Percentiles rank a stretch among this genome's conserved stretches.
These are phyloP conservation scores for Cercopithecus mona DNA, from an alignment of 2,113 vertebrate species.

Conservation along the genomic window DNA sequence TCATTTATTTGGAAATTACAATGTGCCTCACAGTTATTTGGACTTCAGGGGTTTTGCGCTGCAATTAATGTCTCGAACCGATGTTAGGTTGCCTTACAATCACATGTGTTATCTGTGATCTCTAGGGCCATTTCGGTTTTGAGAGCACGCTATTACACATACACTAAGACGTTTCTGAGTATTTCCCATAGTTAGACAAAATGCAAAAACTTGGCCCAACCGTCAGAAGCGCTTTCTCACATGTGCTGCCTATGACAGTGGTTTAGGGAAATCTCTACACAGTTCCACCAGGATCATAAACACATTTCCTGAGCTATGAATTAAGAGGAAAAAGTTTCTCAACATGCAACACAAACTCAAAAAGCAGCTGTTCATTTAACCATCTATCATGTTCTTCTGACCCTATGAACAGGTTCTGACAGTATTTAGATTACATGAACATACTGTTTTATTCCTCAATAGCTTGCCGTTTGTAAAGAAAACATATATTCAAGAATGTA, in stretches of 20 bases:
- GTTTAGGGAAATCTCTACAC: slow-evolving; percentile 13
- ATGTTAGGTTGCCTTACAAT: not conserved
- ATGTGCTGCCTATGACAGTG: not conserved
- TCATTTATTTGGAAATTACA: not conserved
- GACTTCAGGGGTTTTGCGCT: not conserved
- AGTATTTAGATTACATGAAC: slow-evolving; percentile 33
- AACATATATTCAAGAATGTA: not conserved
- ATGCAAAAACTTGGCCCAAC: not conserved
- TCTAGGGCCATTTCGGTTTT: not conserved
- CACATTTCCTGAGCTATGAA: not conserved
- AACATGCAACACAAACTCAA: not conserved
- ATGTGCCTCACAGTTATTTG: not conserved
- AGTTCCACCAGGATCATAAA: slow-evolving; percentile 5
- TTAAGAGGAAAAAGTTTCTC: slow-evolving; percentile 31
- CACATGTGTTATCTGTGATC: not conserved
- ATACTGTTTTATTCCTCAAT: not conserved
- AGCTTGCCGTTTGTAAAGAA: slow-evolving; percentile 7
- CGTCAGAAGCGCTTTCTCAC: not conserved
- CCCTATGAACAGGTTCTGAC: not conserved
- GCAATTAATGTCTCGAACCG: not conserved
- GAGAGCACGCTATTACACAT: not conserved
- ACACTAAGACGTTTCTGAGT: not conserved
- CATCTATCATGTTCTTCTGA: not conserved
- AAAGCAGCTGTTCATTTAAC: slow-evolving; percentile 49
- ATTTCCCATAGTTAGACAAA: not conserved